These are phyloP conservation scores for Ranitomeya imitator DNA, from an alignment of 2,113 vertebrate species.

Conservation along the genomic window DNA sequence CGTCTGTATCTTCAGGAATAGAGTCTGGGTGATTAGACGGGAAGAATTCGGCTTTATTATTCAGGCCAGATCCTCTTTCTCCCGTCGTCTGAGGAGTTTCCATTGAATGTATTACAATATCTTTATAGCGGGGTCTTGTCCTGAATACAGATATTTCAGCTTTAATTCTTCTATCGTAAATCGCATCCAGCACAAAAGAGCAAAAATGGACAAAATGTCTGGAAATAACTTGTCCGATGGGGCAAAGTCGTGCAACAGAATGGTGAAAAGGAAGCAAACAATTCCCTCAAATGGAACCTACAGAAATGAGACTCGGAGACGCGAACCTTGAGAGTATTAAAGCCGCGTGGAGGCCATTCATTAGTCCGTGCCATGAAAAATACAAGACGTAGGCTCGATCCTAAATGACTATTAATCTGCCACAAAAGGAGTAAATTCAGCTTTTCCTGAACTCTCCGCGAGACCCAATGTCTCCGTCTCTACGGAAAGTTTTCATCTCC, in stretches of 20 bases:
- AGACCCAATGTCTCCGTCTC: background rate
- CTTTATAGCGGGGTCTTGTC: background rate
- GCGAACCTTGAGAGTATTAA: background rate
- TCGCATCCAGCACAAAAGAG: background rate
- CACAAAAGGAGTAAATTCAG: constrained; percentile 7
- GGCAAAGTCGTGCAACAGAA: background rate
- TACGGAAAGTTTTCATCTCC: background rate
- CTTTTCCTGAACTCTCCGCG: background rate
- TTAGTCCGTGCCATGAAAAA: background rate
- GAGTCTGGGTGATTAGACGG: background rate
- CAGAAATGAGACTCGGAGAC: background rate
- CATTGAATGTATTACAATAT: constrained; percentile 7
- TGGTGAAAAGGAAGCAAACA: background rate
- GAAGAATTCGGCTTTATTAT: background rate
- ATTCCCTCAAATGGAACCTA: background rate
- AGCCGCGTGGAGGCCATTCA: background rate
- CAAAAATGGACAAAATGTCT: background rate
- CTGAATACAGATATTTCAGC: constrained; percentile 25
- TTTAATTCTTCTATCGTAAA: background rate
- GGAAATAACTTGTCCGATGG: background rate
- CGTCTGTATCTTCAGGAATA: background rate
- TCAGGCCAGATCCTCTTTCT: background rate
- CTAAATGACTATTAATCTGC: constrained; percentile 21
- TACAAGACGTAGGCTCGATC: background rate
- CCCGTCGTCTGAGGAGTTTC: background rate